Base-by-base conservation (phyloP, 2,888 invertebrate species). In the Odontomyia ornata region DNA sequence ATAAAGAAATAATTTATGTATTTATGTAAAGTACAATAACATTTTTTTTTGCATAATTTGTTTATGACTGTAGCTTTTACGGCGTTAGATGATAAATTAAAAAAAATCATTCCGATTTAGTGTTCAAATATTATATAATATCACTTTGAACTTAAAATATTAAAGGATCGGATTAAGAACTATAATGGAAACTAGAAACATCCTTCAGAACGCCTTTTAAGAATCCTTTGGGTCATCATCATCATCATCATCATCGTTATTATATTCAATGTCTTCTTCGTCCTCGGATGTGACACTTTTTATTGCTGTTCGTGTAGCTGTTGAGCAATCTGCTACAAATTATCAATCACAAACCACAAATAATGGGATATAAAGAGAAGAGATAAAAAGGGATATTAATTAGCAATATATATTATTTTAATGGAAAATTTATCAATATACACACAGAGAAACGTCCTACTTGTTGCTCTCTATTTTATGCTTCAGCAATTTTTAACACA, bases 231-330 rank as follows among this genome's bases (percentile, higher is more conserved):
- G 67, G 9, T 72, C 71, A n/a, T 71, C 56, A 28, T 72, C 60
- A 9, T 72, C 71, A n/a, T 56, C 56, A 28, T 72, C 60, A 9
- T 72, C 71, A n/a, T 56, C 27, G 18, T 52, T 56, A 13, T 73
- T 60, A 21, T 73, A 57, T 36, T 73, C 73, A 23, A 60, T 47
- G 9, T 73, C 73, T 11, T 73, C 73, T 7, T 73, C 52, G 5
- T 72, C 73, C 30, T 73, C 73, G 15, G 73, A 73, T 36, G 73
- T 73, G 27, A 73, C 43, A 43, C 73, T 73, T 73, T 73, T 73
- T 13, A 27, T 60, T 11, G 36, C 73, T 11, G 36, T n/a, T 36
- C 73, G 73, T 5, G 21, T 5, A 36, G 9, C 60, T 60, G 60
- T 56, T 7, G 56, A n/a, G 21, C 18, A 3, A 23, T 60, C 25